Percentiles rank a stretch among this genome's conserved stretches.
These are phyloP conservation scores for Apis laboriosa DNA, from an alignment of 1,140 invertebrate species.

Conservation along the genomic window DNA sequence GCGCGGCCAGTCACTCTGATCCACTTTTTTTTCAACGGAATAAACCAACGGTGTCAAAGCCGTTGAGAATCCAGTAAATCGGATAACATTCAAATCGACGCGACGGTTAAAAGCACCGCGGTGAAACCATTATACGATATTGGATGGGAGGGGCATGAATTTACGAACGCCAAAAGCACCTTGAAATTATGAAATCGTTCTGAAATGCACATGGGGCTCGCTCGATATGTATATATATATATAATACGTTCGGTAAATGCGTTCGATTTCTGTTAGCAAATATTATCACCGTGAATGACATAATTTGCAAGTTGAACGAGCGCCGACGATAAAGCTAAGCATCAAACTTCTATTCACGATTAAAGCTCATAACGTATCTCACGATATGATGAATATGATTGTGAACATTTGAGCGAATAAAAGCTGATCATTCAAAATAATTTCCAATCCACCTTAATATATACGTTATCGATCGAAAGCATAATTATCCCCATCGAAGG, in stretches of 20 bases:
- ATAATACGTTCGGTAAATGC: neutral
- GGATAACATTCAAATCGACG: conserved; percentile 41
- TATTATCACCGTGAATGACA: neutral
- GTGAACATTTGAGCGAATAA: neutral
- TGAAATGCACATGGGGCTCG: neutral
- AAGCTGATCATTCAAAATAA: neutral
- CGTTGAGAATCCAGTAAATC: conserved; percentile 30
- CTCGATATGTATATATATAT: too few species aligned
- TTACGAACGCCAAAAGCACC: neutral
- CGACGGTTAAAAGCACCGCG: conserved; percentile 20
- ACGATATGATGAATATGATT: neutral
- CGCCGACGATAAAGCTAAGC: neutral
- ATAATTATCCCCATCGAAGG: neutral
- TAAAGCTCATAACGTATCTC: neutral
- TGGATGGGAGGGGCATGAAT: neutral
- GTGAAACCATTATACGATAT: conserved; percentile 32
- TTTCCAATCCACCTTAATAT: too few species aligned
- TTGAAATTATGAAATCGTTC: conserved; percentile 17
- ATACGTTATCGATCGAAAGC: too few species aligned
- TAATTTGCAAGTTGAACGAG: neutral
- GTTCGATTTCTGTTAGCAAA: neutral
- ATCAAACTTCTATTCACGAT: neutral
- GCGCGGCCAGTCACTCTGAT: conserved; percentile 15
- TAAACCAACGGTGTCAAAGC: conserved; percentile 47
- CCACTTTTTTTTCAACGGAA: conserved; percentile 39